phyloP scores from a whole-genome alignment of 2,113 vertebrate genomes.

The Mystacornis crossleyi region DNA sequence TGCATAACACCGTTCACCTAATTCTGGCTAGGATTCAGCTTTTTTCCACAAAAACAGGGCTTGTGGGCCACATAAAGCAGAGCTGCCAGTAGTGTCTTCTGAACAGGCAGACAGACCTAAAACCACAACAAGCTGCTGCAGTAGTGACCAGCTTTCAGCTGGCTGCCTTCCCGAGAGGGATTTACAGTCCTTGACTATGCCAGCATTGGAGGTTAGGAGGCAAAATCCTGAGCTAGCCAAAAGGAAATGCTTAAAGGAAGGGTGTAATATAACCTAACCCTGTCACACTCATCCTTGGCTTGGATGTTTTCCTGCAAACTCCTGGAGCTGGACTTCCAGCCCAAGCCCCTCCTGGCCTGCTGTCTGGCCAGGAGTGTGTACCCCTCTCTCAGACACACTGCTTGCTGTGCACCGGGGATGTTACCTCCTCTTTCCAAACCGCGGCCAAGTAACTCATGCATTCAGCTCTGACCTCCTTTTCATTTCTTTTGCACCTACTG shows the following conservation, averaged over 20 bases:
- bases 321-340: background rate
- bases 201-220: background rate
- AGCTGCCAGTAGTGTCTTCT: background rate
- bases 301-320: background rate
- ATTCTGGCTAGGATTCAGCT: background rate
- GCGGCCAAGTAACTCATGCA: accelerated
- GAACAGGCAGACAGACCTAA: background rate
- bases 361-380: background rate
- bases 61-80: background rate
- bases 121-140: background rate
- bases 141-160: background rate
- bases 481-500: background rate
- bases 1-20: background rate
- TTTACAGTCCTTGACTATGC: background rate
- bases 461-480: background rate
- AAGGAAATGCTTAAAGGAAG: constrained; percentile 40
- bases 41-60: background rate
- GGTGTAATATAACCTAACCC: background rate
- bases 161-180: background rate
- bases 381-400: background rate
- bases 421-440: background rate
- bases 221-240: background rate
- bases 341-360: accelerated
- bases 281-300: accelerated
- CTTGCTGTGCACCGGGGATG: background rate